Base-by-base conservation (phyloP, 1,140 invertebrate genomes). In the Uloborus diversus region DNA sequence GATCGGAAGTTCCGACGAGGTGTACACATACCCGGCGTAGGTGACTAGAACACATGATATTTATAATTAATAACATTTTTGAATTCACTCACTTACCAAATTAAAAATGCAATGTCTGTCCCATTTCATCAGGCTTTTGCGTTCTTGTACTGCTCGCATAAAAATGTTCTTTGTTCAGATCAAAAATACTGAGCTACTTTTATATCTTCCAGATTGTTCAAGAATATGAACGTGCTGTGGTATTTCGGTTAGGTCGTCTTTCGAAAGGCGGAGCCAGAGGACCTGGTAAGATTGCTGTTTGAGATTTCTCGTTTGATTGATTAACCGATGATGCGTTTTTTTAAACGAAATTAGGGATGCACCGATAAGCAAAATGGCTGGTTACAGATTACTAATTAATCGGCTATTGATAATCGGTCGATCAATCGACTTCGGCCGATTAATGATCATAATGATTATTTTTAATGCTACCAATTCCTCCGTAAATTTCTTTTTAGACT, bases 181-280 rank as follows among this genome's bases (percentile, higher is more conserved):
- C 20, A 23, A 20, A 17, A 5, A 5, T 37, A 9, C n/a, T 20
- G 27, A 57, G 30, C n/a, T 9, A 13, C 17, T 37, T 33, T 49
- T 61, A 11, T 51, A 25, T 42, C 32, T 56, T 88, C n/a, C 86
- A 96, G 94, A 94, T 96, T 17, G 94, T 96, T 23, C 94, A 95
- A 85, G 94, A 96, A 84, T 96, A 96, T 84, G 94, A 96, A 85
- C 88, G 94, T 81, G 94, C 94, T 17, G 94, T 96, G 49, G 96
- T 96, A 85, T 96, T 96, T 86, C 91, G 95, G 66, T 87, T 96
- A 49, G 95, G 95, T 32, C 89, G 95, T 61, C 88, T 96, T 27
- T 87, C 94, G 47, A 91, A 92, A n/a, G 95, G 95, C 47, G 95
- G 95, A 25, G 95, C 95, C 25, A 94, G 94, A 87, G 96, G 96